Evolutionary conservation across 1,140 invertebrate species (phyloP).

Genomic region (Andricus grossulariae): DNA sequence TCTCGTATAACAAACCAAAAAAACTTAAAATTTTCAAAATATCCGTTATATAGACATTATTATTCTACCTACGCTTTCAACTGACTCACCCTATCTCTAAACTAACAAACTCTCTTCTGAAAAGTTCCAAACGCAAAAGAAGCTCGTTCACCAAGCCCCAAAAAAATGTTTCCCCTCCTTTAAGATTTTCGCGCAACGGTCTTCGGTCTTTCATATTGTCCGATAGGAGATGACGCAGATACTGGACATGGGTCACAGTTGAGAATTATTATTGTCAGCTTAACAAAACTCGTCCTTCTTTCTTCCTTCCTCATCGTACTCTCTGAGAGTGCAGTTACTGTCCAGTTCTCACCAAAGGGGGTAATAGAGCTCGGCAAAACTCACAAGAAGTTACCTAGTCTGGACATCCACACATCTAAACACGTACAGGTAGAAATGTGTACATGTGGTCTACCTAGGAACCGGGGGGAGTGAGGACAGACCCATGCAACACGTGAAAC

Average conservation of each 20-base stretch:
- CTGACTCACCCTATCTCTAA: no score
- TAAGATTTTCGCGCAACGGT: slow-evolving; percentile 5
- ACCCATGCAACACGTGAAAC: slow-evolving; percentile 66
- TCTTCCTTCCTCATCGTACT: slow-evolving; percentile 34
- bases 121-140: no score
- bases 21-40: no score
- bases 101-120: no score
- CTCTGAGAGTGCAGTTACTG: slow-evolving; percentile 65
- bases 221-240: slow-evolving; percentile 11
- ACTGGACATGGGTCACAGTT: slow-evolving; percentile 32
- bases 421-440: slow-evolving; percentile 42
- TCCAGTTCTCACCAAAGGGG: slow-evolving; percentile 72
- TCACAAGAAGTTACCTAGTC: slow-evolving; percentile 29
- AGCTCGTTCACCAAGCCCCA: neutral
- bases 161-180: neutral
- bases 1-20: no score
- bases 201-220: neutral
- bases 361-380: slow-evolving; percentile 42
- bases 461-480: neutral
- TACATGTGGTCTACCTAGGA: slow-evolving; percentile 41
- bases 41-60: no score
- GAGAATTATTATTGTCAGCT: slow-evolving; percentile 40
- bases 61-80: no score
- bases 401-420: slow-evolving; percentile 32
- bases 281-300: slow-evolving; percentile 36